Conservation (phyloP, 2,113 vertebrate genomes). For the Oenanthe oenanthe region DNA sequence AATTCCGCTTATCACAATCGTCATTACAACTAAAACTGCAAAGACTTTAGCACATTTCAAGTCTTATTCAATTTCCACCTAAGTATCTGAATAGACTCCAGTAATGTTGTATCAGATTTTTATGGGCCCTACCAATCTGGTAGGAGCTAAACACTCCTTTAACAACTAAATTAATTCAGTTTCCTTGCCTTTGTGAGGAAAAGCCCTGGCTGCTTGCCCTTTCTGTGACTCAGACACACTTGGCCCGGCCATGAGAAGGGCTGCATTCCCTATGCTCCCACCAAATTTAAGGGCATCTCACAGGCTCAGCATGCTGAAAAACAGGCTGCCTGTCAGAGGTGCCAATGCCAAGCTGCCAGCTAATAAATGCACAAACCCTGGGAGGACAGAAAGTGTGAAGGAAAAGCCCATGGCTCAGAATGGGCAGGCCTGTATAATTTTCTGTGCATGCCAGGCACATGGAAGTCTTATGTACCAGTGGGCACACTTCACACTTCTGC, state of each 20-base stretch:
- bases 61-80: not conserved
- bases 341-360: not conserved
- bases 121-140: not conserved
- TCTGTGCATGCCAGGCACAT: not conserved
- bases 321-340: constrained; percentile 1
- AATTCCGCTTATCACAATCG: constrained; percentile 19
- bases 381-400: not conserved
- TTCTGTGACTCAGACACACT: constrained; percentile 3
- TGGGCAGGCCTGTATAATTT: not conserved
- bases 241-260: not conserved
- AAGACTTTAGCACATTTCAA: constrained; percentile 26
- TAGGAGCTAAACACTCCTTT: not conserved
- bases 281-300: constrained; percentile 2
- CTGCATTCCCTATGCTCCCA: not conserved
- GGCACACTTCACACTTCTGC: not conserved
- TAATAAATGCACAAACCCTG: not conserved
- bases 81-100: not conserved
- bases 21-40: not conserved
- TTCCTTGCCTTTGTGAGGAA: not conserved
- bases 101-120: not conserved
- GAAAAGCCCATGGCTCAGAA: not conserved
- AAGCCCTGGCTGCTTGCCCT: not conserved
- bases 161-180: not conserved
- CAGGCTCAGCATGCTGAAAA: not conserved
- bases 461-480: not conserved